phyloP scores from a whole-genome alignment of 2,888 invertebrate genomes.

The Torymus tubicola region DNA sequence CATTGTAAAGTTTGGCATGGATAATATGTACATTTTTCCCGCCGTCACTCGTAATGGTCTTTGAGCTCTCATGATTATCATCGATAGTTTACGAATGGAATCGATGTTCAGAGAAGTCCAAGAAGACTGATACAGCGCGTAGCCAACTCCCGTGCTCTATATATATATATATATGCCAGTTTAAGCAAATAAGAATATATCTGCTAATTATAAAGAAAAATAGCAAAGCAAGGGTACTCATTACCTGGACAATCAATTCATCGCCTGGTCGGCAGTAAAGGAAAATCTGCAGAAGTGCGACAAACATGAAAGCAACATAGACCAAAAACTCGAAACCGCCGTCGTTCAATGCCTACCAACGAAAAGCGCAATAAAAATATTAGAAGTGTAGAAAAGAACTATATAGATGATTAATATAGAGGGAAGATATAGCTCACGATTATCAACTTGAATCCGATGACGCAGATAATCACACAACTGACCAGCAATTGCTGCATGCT shows the following conservation, averaged over 20 bases:
- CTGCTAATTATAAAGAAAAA: no score
- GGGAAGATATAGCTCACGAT: conserved; percentile 43
- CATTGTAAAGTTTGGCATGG: conserved; percentile 51
- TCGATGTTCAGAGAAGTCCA: conserved; percentile 36
- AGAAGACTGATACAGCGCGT: conserved; percentile 39
- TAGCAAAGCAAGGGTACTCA: no score
- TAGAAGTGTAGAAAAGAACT: not conserved
- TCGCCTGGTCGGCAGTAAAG: conserved; percentile 56
- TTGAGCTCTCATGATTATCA: conserved; percentile 52
- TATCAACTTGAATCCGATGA: conserved; percentile 67
- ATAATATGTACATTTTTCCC: conserved; percentile 42
- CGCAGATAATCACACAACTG: conserved; percentile 67
- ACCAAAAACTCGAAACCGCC: conserved; percentile 42
- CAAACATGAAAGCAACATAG: conserved; percentile 51
- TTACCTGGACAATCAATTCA: conserved; percentile 51
- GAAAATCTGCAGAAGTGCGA: conserved; percentile 55
- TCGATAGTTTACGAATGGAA: conserved; percentile 5
- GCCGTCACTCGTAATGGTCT: conserved; percentile 43
- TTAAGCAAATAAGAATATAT: no score
- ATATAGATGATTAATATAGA: not conserved
- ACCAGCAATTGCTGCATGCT: conserved; percentile 64
- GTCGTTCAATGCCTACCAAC: conserved; percentile 46
- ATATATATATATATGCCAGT: not conserved
- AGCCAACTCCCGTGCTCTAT: conserved; percentile 45
- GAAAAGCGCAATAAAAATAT: no score